Percentiles rank a stretch among this genome's conserved stretches.
phyloP scores from a whole-genome alignment of 1,140 invertebrate species.

The Drosophila mojavensis region DNA sequence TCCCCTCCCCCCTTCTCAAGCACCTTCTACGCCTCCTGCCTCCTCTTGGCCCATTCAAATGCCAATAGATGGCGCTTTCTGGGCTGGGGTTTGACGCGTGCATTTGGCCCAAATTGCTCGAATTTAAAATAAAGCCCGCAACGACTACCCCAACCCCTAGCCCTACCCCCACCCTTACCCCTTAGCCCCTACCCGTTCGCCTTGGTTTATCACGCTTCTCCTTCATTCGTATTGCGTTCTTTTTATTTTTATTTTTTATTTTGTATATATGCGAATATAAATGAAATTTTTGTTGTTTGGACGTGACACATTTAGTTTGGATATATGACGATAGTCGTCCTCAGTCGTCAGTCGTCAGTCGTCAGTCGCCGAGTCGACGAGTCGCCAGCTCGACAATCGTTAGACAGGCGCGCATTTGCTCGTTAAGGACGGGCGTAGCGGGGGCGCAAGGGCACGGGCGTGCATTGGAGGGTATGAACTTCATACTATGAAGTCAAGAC shows the following conservation, averaged over 20 bases:
- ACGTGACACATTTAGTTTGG: slow-evolving; percentile 81
- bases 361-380: slow-evolving; percentile 4
- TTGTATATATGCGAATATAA: slow-evolving; percentile 73
- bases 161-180: not conserved
- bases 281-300: slow-evolving; percentile 82
- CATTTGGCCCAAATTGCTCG: slow-evolving; percentile 63
- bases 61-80: slow-evolving; percentile 24
- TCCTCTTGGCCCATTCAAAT: not conserved
- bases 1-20: not conserved
- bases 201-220: slow-evolving; percentile 44
- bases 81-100: not conserved
- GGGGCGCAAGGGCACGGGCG: too few relatives aligned
- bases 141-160: slow-evolving; percentile 11
- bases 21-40: too few relatives aligned
- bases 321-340: slow-evolving; percentile 67
- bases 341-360: not conserved
- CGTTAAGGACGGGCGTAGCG: slow-evolving; percentile 23
- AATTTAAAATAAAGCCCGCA: slow-evolving; percentile 73
- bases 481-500: slow-evolving; percentile 22
- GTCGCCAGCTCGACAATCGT: slow-evolving; percentile 41
- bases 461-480: slow-evolving; percentile 12
- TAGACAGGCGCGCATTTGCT: slow-evolving; percentile 66
- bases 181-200: not conserved
- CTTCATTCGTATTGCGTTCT: slow-evolving; percentile 26
- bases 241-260: slow-evolving; percentile 4